Percentiles rank a stretch among this genome's conserved stretches.
Evolutionary conservation across 2,888 invertebrate genomes (phyloP).

Genomic region (Hoplodrina blanda): DNA sequence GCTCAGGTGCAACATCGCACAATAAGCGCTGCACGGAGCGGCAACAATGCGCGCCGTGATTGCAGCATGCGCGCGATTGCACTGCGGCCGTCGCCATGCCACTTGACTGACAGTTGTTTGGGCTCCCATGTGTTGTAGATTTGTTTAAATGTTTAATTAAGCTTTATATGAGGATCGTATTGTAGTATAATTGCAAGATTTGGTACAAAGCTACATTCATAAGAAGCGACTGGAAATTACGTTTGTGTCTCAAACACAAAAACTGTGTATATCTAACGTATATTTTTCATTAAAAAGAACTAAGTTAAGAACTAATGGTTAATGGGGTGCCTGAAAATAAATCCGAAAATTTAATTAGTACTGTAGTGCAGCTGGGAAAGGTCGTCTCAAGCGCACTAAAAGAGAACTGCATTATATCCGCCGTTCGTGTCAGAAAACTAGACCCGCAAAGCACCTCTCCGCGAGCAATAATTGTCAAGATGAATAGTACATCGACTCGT

Average conservation of each 20-base stretch:
- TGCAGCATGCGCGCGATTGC: slow-evolving; percentile 72
- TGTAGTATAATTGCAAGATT: neutral
- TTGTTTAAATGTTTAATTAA: slow-evolving; percentile 20
- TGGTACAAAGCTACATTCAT: neutral
- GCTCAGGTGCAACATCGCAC: slow-evolving; percentile 81
- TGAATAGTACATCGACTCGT: too few species aligned
- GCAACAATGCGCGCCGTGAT: slow-evolving; percentile 75
- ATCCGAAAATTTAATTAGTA: too few species aligned
- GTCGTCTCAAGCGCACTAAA: too few species aligned
- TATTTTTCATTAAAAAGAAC: too few species aligned
- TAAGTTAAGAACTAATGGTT: too few species aligned
- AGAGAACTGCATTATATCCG: too few species aligned
- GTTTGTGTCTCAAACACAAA: neutral
- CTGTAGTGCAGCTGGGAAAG: too few species aligned
- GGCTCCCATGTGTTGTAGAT: slow-evolving; percentile 46
- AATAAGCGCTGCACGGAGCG: slow-evolving; percentile 73
- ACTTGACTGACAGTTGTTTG: slow-evolving; percentile 69
- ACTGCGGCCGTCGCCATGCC: slow-evolving; percentile 52
- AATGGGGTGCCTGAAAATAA: too few species aligned
- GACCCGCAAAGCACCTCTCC: too few species aligned
- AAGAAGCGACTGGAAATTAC: neutral
- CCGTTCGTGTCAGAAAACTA: too few species aligned
- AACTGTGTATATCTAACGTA: too few species aligned
- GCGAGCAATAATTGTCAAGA: too few species aligned
- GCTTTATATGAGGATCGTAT: neutral